Conservation (phyloP, 2,113 vertebrate genomes). For the Mesitornis unicolor region DNA sequence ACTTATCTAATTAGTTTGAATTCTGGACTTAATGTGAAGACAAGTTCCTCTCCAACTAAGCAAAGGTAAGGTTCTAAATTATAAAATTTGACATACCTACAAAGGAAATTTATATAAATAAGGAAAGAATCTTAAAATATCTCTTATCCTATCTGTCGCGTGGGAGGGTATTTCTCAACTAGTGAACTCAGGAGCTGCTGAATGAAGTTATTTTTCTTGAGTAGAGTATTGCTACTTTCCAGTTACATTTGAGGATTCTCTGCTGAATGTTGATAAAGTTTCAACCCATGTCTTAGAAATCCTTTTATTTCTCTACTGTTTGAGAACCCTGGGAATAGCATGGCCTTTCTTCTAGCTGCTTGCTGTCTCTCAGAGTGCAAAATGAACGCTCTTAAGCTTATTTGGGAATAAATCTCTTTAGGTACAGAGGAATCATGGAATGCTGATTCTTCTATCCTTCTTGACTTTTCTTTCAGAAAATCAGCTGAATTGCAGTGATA, state of each 20-base stretch:
- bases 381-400: not conserved
- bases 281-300: not conserved
- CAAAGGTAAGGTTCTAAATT: not conserved
- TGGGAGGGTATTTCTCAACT: not conserved
- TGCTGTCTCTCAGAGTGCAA: not conserved
- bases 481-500: not conserved
- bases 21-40: not conserved
- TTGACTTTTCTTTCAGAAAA: slow-evolving; percentile 6
- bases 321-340: not conserved
- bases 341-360: not conserved
- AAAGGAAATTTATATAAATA: not conserved
- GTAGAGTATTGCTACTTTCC: not conserved
- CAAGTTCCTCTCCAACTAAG: not conserved
- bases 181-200: not conserved
- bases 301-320: not conserved
- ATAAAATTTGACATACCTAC: not conserved
- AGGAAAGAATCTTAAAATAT: not conserved
- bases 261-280: not conserved
- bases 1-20: not conserved
- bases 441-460: not conserved
- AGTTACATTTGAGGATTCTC: not conserved
- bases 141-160: not conserved
- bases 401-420: slow-evolving; percentile 10
- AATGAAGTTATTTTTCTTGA: not conserved
- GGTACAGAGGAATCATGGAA: not conserved